Conservation (phyloP, 1,140 invertebrate genomes). For the Trigoniulus corallinus region DNA sequence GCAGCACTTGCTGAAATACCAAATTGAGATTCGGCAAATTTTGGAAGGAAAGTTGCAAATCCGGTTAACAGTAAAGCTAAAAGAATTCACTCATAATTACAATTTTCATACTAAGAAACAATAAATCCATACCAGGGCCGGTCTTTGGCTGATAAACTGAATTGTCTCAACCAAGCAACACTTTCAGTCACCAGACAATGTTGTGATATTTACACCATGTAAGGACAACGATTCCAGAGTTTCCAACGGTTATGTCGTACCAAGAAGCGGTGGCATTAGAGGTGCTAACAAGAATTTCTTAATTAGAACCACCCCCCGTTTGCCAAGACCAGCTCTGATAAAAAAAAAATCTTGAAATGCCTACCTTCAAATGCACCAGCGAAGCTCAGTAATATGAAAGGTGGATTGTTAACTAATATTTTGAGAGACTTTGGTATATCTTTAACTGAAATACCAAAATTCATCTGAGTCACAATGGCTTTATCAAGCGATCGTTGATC, state of each 20-base stretch:
- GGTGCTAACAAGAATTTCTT: no score
- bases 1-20: constrained; percentile 50
- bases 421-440: constrained; percentile 47
- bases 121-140: no score
- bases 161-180: no score
- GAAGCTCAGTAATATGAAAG: constrained; percentile 61
- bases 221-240: no score
- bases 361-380: constrained; percentile 56
- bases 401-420: constrained; percentile 50
- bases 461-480: background rate
- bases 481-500: constrained; percentile 21
- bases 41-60: constrained; percentile 64
- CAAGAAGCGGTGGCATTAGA: no score
- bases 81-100: constrained; percentile 2
- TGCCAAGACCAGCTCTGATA: no score
- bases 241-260: no score
- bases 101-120: no score
- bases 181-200: no score
- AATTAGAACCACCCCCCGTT: no score
- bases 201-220: no score
- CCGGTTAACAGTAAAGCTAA: constrained; percentile 48
- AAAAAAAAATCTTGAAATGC: background rate
- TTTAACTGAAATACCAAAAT: constrained; percentile 24
- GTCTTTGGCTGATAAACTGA: no score
- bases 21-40: constrained; percentile 67